Evolutionary conservation across 2,797 vertebrate species (phyloP).

Genomic region (Oreochromis grahami): DNA sequence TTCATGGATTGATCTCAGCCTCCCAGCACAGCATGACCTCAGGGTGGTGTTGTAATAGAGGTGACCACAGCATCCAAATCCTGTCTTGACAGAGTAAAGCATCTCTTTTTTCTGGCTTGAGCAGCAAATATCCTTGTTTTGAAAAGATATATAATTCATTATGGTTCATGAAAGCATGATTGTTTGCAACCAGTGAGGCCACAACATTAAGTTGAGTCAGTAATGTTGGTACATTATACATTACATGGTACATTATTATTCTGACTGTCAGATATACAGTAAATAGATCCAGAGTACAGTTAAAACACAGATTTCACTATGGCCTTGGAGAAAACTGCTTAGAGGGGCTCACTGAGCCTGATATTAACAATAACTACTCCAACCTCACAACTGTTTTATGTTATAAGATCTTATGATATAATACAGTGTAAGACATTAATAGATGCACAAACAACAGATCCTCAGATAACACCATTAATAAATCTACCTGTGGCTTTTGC

Average conservation of each 20-base stretch:
- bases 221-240: not conserved
- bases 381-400: not conserved
- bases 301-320: not conserved
- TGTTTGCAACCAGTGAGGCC: not conserved
- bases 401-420: not conserved
- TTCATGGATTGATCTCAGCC: not conserved
- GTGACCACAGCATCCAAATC: slow-evolving; percentile 58
- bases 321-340: not conserved
- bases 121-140: slow-evolving; percentile 44
- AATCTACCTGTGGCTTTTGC: not conserved
- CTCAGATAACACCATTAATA: not conserved
- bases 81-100: slow-evolving; percentile 2
- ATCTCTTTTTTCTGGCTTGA: slow-evolving; percentile 9
- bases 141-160: not conserved
- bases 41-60: slow-evolving; percentile 48
- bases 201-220: not conserved
- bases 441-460: not conserved
- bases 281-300: not conserved
- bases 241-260: not conserved
- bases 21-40: slow-evolving; percentile 55
- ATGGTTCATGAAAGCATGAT: not conserved
- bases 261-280: not conserved
- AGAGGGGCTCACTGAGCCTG: not conserved
- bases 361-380: not conserved
- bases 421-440: not conserved